Evolutionary conservation across 2,888 invertebrate genomes (phyloP).

Genomic region (Galeopsomyia nigrocyanea): DNA sequence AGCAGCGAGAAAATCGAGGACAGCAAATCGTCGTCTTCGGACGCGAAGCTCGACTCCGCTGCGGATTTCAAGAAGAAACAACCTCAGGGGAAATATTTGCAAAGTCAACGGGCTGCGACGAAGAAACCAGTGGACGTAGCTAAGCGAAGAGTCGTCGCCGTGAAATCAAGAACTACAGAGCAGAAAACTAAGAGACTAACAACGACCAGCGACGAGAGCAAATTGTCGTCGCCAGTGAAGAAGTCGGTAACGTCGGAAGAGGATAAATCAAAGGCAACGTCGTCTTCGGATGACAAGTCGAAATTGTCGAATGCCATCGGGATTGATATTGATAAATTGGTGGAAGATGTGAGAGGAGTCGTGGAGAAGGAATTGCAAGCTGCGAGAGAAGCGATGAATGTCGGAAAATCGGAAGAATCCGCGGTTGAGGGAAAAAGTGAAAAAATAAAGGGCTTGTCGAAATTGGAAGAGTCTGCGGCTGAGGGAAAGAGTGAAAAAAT

Average conservation of each 20-base stretch:
- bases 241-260: conserved; percentile 25
- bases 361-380: conserved; percentile 42
- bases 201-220: conserved; percentile 35
- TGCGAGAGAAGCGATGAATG: conserved; percentile 25
- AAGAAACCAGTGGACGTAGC: conserved; percentile 22
- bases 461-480: conserved; percentile 8
- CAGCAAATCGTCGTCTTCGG: conserved; percentile 20
- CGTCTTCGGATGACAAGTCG: conserved; percentile 1
- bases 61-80: neutral
- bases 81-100: neutral
- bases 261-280: conserved; percentile 15
- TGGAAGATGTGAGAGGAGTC: conserved; percentile 36
- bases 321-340: conserved; percentile 35
- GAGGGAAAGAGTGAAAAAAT: conserved; percentile 14
- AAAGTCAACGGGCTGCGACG: conserved; percentile 18
- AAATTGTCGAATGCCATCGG: neutral
- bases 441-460: neutral
- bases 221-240: conserved; percentile 24
- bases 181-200: conserved; percentile 4
- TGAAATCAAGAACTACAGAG: conserved; percentile 29
- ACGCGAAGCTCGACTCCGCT: conserved; percentile 14
- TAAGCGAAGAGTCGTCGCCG: conserved; percentile 27
- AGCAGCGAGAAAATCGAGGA: conserved; percentile 34
- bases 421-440: neutral
- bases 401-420: conserved; percentile 7